phyloP scores from a whole-genome alignment of 2,888 invertebrate species.

The Agrochola litura region DNA sequence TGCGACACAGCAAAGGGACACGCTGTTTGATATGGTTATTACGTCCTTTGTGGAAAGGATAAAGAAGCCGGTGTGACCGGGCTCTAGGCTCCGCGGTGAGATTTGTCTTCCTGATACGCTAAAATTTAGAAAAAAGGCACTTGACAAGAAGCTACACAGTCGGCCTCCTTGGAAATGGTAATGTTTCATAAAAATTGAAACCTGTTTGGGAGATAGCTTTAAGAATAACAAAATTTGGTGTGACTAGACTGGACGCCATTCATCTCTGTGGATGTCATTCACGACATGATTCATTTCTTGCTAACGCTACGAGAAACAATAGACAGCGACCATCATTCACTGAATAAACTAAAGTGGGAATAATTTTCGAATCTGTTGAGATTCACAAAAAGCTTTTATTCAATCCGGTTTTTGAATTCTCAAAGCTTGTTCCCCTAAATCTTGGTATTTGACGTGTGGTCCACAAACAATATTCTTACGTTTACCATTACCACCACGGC shows the following conservation, averaged over 20 bases:
- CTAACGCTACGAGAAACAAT: slow-evolving; percentile 64
- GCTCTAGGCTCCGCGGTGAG: slow-evolving; percentile 78
- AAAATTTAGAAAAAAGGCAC: slow-evolving; percentile 82
- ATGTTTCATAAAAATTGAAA: slow-evolving; percentile 79
- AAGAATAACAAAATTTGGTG: slow-evolving; percentile 81
- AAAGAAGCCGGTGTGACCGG: slow-evolving; percentile 84
- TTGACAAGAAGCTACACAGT: slow-evolving; percentile 72
- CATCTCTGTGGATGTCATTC: slow-evolving; percentile 79
- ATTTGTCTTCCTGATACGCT: slow-evolving; percentile 89
- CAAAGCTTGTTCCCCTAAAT: slow-evolving; percentile 34
- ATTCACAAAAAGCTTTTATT: slow-evolving; percentile 56
- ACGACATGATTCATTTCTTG: slow-evolving; percentile 77
- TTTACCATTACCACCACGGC: slow-evolving; percentile 45
- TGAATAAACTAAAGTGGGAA: slow-evolving; percentile 53
- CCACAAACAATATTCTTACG: slow-evolving; percentile 44
- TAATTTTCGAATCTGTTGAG: slow-evolving; percentile 41
- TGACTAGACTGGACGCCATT: slow-evolving; percentile 83
- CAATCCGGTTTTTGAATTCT: slow-evolving; percentile 39
- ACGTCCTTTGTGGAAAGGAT: slow-evolving; percentile 88
- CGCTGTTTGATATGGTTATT: slow-evolving; percentile 90
- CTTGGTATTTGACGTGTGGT: slow-evolving; percentile 19
- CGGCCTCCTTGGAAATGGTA: slow-evolving; percentile 87
- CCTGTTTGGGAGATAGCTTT: slow-evolving; percentile 80
- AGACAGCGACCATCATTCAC: slow-evolving; percentile 45
- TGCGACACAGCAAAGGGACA: slow-evolving; percentile 88